Evolutionary conservation across 2,113 vertebrate genomes (phyloP), one percentile per base, ranked within the genome.

Genomic region (Pomatorhinus ruficollis): DNA sequence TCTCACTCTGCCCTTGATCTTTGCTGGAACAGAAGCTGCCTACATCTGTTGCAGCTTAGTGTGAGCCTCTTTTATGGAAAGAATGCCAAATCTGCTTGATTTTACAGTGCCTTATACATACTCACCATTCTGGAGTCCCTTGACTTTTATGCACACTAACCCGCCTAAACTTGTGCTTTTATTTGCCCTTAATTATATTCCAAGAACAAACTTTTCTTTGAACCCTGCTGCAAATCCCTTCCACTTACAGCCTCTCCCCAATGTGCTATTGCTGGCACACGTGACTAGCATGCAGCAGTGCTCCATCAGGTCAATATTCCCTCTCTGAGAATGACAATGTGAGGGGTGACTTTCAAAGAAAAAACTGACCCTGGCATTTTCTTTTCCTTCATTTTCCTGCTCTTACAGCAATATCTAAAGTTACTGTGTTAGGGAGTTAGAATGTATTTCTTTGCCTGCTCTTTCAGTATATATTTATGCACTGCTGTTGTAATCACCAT

Each of bases 241-340:
- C 40, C 8, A 35, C 39, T 50, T 42, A 17, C 27, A 72, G 21
- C 23, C 33, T 65, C 45, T 60, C 53, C 30, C 24, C 33, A 50
- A 0, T 1, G 35, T 35, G 33, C 22, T 71, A 1, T 28, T 57
- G 56, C 66, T 90, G 71, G 50, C 30, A 44, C 18, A 16, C 0
- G 0, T 31, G 35, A 57, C 39, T 18, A 44, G 11, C 21, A 18
- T 0, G 0, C 22, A 88, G 39, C 61, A 35, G 15, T 21, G 61
- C 11, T 63, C 39, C 30, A 6, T 20, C 28, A 42, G 42, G 25
- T 54, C 39, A 65, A 0, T 39, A 39, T 15, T 63, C 22, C 33
- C 22, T 31, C 24, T 66, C 42, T 65, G 53, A 71, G 15, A 59
- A 40, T 10, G 20, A 16, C 45, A 61, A 1, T 30, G 16, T 5